These are phyloP conservation scores for Pseudocheirus occidentalis DNA, from an alignment of 2,797 vertebrate species.

Conservation along the genomic window DNA sequence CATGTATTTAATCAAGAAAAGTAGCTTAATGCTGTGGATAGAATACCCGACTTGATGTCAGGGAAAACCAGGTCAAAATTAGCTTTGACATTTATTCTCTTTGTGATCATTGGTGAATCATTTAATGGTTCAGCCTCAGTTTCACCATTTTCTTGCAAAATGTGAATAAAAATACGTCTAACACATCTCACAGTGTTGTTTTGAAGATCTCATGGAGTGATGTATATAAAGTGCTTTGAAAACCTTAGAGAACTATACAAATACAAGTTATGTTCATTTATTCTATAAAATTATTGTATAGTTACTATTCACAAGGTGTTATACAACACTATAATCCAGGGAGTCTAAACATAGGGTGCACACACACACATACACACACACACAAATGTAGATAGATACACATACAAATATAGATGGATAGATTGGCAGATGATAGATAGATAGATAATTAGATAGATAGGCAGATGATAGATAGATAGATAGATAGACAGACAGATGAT, in stretches of 20 bases:
- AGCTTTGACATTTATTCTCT: not conserved
- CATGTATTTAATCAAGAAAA: not conserved
- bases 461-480: not conserved
- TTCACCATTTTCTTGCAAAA: not conserved
- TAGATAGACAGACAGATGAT: not conserved
- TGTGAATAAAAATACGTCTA: not conserved
- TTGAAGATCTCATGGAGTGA: not conserved
- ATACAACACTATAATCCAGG: not conserved
- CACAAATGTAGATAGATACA: too few relatives aligned
- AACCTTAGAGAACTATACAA: not conserved
- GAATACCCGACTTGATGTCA: not conserved
- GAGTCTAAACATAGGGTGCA: not conserved
- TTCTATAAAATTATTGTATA: not conserved
- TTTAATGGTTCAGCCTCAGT: not conserved
- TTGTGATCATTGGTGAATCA: not conserved
- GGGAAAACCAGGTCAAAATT: not conserved
- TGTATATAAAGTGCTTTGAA: not conserved
- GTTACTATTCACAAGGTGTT: not conserved
- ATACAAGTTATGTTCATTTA: not conserved
- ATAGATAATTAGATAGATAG: too few relatives aligned
- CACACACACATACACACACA: not conserved
- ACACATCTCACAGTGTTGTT: not conserved
- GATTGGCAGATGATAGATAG: too few relatives aligned
- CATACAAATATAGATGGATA: too few relatives aligned
- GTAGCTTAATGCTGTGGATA: not conserved